Conservation (phyloP, 2,888 invertebrate species). For the Scelioninae gen. 2 region DNA sequence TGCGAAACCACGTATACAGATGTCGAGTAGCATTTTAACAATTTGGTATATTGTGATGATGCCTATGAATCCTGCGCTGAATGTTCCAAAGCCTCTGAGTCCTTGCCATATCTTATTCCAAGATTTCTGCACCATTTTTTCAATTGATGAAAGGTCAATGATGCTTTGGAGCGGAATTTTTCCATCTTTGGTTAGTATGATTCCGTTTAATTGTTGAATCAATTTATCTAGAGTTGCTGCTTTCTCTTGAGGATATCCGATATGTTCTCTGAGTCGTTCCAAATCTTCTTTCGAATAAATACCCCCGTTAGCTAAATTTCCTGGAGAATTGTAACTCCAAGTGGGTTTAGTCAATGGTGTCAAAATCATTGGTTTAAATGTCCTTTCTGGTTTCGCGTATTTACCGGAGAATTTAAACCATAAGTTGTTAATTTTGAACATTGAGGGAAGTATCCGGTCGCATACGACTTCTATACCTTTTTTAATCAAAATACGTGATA, state of each 20-base stretch:
- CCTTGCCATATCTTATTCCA: constrained; percentile 31
- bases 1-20: neutral
- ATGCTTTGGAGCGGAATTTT: too few relatives aligned
- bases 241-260: neutral
- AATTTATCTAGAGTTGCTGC: too few relatives aligned
- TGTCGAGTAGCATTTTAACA: too few relatives aligned
- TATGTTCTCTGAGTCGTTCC: constrained; percentile 18
- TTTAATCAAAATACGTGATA: neutral
- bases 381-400: neutral
- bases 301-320: constrained; percentile 41
- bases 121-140: neutral
- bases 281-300: constrained; percentile 49
- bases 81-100: constrained; percentile 32
- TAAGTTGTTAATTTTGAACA: neutral
- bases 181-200: too few relatives aligned
- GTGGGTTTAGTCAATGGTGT: neutral
- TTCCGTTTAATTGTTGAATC: too few relatives aligned
- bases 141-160: too few relatives aligned
- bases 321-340: constrained; percentile 26
- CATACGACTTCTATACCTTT: constrained; percentile 1
- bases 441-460: constrained; percentile 3
- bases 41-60: constrained; percentile 3
- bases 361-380: neutral
- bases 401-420: constrained; percentile 17
- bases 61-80: constrained; percentile 42